Conservation (phyloP, 1,140 invertebrate species). For the Ganaspis sp. region DNA sequence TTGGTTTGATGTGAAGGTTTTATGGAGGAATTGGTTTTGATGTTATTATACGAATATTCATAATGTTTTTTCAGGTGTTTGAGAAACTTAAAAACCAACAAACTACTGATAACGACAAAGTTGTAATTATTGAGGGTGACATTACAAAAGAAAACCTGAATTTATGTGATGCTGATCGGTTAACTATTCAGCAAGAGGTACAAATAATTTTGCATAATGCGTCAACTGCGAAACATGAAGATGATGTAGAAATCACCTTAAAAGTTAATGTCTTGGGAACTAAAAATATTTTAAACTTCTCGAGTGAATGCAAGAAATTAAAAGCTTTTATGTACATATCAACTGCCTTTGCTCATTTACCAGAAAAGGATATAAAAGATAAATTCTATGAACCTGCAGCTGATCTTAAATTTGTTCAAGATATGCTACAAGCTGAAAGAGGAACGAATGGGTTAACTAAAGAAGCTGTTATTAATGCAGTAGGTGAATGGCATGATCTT, state of each 20-base stretch:
- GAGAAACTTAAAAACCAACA: conserved; percentile 73
- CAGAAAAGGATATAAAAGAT: conserved; percentile 76
- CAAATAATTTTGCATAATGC: conserved; percentile 91
- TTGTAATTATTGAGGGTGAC: conserved; percentile 82
- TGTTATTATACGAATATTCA: no score
- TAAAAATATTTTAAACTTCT: conserved; percentile 80
- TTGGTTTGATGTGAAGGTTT: no score
- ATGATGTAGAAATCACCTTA: conserved; percentile 83
- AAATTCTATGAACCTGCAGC: conserved; percentile 74
- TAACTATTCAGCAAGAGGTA: conserved; percentile 79
- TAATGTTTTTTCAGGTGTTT: conserved; percentile 78
- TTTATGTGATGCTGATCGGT: conserved; percentile 79
- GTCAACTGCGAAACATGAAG: conserved; percentile 91
- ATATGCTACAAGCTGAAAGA: conserved; percentile 68
- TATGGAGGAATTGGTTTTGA: no score
- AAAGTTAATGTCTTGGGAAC: conserved; percentile 81
- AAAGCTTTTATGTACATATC: conserved; percentile 62
- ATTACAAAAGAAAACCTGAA: conserved; percentile 82
- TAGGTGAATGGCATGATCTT: conserved; percentile 78
- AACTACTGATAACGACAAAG: conserved; percentile 78
- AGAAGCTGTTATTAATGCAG: conserved; percentile 64
- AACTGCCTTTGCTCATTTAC: conserved; percentile 65
- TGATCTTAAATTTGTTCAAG: conserved; percentile 72
- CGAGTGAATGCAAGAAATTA: conserved; percentile 78
- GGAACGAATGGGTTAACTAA: conserved; percentile 53